Base-by-base conservation (phyloP, 2,888 invertebrate genomes). In the Ochlodes sylvanus region DNA sequence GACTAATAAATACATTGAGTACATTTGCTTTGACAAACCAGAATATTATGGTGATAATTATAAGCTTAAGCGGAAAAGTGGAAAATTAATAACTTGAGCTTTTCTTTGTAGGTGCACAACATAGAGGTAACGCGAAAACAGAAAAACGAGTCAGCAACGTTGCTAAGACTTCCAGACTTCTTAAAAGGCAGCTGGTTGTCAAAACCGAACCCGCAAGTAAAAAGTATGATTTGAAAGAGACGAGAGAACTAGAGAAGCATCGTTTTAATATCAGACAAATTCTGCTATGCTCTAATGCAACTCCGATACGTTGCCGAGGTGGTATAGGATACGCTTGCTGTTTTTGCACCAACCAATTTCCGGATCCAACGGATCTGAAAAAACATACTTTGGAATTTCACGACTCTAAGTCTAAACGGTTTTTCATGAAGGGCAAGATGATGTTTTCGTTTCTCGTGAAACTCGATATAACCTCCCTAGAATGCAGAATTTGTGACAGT, bases 381-480 rank as follows among this genome's bases (percentile, higher is more conserved):
- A 71, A 64, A 12, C 87, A 87, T 56, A 83, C 81, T 0, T 44
- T 77, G 17, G 69, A 76, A 54, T 69, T 63, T 1, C 88, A 89
- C 55, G 47, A 77, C 52, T 81, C 84, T 0, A 72, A 70, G 50
- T 55, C 68, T 3, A 68, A 47, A 63, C 42, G 47, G 2, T 27
- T 71, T 5, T 84, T 87, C 63, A 77, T 82, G 27, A 81, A 83
- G 15, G 66, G 72, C 15, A 66, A 66, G 2, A 73, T 74, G 58
- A 65, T 73, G 19, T 70, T 71, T 7, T 66, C 68, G 12, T 81
- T 81, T 71, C 73, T 82, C 1, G 75, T 85, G 0, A 84, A 85
- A 71, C 58, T 90, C 0, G 90, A 89, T 32, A 77, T 89, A 4
- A 87, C 90, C 0, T 70, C 67, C 4, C 71, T 90, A 0, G 73